A percentile compares a stretch with the other conserved stretches of the same genome.
phyloP scores from a whole-genome alignment of 2,113 vertebrate species.

The Collichthys lucidus region DNA sequence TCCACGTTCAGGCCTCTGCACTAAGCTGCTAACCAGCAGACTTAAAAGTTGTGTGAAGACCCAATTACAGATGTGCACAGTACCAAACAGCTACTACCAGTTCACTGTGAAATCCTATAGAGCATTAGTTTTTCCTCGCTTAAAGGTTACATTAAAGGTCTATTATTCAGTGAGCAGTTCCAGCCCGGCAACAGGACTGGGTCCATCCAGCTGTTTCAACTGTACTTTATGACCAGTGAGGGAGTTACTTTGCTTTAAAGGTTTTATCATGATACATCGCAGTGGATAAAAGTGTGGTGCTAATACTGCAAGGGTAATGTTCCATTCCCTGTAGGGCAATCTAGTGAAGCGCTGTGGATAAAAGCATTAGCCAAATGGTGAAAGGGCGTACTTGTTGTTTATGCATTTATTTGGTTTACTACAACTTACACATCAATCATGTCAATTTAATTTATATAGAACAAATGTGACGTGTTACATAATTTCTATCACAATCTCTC shows the following conservation, averaged over 20 bases:
- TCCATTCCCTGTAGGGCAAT: slow-evolving; percentile 39
- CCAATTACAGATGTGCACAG: slow-evolving; percentile 1
- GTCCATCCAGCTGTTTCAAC: slow-evolving; percentile 32
- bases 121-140: slow-evolving; percentile 40
- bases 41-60: neutral
- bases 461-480: neutral
- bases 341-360: slow-evolving; percentile 46
- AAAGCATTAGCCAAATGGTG: slow-evolving; percentile 40
- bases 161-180: slow-evolving; percentile 52
- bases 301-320: slow-evolving; percentile 47
- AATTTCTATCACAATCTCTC: neutral
- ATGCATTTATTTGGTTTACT: slow-evolving; percentile 20
- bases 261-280: slow-evolving; percentile 49
- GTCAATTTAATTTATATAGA: neutral
- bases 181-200: neutral
- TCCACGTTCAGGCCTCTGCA: neutral
- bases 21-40: neutral
- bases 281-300: slow-evolving; percentile 26
- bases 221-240: slow-evolving; percentile 45
- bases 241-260: slow-evolving; percentile 36
- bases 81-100: neutral
- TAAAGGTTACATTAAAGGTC: slow-evolving; percentile 50
- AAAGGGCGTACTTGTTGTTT: slow-evolving; percentile 25
- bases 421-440: neutral
- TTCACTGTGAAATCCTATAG: slow-evolving; percentile 30